phyloP scores from a whole-genome alignment of 2,888 invertebrate species.

The Maniola hyperantus region DNA sequence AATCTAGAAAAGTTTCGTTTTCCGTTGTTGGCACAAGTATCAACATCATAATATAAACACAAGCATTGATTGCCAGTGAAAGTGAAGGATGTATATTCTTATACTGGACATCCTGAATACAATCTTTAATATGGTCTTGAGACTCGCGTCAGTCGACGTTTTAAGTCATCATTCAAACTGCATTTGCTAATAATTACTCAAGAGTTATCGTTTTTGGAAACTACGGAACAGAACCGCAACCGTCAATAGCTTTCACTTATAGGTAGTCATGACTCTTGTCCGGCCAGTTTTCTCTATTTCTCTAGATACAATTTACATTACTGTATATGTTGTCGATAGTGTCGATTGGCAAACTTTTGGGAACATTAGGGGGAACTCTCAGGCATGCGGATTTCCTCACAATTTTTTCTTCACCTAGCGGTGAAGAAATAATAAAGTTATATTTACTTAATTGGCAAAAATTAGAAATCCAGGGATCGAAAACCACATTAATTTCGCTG shows the following conservation, averaged over 20 bases:
- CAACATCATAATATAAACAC: no score
- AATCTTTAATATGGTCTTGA: not conserved
- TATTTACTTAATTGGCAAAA: no score
- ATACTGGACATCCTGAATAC: slow-evolving; percentile 6
- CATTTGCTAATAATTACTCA: slow-evolving; percentile 15
- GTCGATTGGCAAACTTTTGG: no score
- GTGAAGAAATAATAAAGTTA: no score
- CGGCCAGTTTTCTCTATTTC: slow-evolving; percentile 18
- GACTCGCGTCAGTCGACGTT: not conserved
- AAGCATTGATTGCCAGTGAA: slow-evolving; percentile 5
- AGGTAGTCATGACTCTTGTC: slow-evolving; percentile 13
- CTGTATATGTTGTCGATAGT: not conserved
- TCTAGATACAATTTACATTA: slow-evolving; percentile 3
- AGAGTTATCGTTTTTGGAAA: slow-evolving; percentile 16
- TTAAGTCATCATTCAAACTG: slow-evolving; percentile 6
- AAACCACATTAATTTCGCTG: no score
- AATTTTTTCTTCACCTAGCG: no score
- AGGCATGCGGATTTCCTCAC: no score
- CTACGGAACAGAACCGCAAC: slow-evolving; percentile 18
- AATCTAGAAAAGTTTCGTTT: not conserved
- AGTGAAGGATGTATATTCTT: slow-evolving; percentile 3
- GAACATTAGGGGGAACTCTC: no score
- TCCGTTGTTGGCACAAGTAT: not conserved
- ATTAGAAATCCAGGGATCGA: no score
- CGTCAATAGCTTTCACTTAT: slow-evolving; percentile 20